Evolutionary conservation across 1,140 invertebrate species (phyloP), one percentile per base, ranked within the genome.

Genomic region (Vanessa tameamea): DNA sequence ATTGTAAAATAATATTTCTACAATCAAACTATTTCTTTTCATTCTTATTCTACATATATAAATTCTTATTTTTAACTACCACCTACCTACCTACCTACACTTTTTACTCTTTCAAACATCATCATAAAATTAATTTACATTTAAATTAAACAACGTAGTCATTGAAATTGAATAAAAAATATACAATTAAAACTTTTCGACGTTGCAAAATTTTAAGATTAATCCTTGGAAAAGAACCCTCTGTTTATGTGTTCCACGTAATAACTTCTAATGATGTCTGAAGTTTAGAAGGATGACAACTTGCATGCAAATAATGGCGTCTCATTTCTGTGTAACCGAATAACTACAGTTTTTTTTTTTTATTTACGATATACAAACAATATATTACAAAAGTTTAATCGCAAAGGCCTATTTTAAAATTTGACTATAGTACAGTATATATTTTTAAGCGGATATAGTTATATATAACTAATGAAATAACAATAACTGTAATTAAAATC

Each of bases 231-330:
- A 48, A 66, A 15, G 64, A 47, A 68, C 26, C 31, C 66, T 47
- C 66, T 68, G 66, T 68, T n/a, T n/a, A n/a, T n/a, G n/a, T n/a
- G n/a, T 68, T 68, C 66, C 53, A 43, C 66, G 66, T 57, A 68
- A 68, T 57, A 68, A 57, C 26, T 68, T 68, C 53, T 68, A 68
- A 68, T 68, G 66, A 68, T 57, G 66, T 68, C 65, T 68, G 47
- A 68, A 57, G 66, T 67, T 67, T 43, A 31, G n/a, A 57, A 37
- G 66, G 26, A 55, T 68, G 66, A 57, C 66, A 68, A 68, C 66
- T 37, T 68, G 66, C 66, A 68, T 68, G 66, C 66, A 68, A 67
- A 67, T 67, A 53, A 57, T 68, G 66, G n/a, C 53, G 57, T 6
- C 50, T 48, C 66, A 47, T 66, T 51, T 51, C 55, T 31, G 26